These are phyloP conservation scores for Drosophila paramelanica DNA, from an alignment of 2,888 invertebrate species.

Conservation along the genomic window DNA sequence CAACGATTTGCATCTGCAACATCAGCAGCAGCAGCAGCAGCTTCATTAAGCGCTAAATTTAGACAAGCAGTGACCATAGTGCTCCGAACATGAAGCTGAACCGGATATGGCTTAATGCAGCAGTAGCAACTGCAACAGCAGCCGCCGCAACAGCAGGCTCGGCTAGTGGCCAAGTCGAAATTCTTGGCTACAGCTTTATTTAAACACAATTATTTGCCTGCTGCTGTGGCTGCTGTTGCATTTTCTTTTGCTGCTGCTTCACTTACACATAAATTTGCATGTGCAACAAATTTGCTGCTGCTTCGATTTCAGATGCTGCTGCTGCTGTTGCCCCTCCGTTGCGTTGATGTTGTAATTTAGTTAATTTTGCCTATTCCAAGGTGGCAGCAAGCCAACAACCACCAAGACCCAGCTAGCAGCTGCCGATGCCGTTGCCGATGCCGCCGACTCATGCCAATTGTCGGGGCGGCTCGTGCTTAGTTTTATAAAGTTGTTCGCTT, in stretches of 20 bases:
- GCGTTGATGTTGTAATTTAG: constrained; percentile 77
- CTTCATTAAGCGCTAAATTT: constrained; percentile 80
- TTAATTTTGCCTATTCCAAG: constrained; percentile 82
- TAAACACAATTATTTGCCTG: constrained; percentile 79
- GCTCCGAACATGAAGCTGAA: constrained; percentile 69
- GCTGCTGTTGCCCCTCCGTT: constrained; percentile 41
- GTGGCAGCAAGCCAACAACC: constrained; percentile 68
- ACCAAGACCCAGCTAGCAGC: constrained; percentile 36
- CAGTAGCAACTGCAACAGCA: constrained; percentile 39
- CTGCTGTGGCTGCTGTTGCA: constrained; percentile 34
- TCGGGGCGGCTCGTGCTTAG: constrained; percentile 52
- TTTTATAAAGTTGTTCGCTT: constrained; percentile 73
- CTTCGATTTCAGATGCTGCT: constrained; percentile 40
- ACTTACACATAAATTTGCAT: constrained; percentile 83
- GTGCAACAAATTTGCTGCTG: constrained; percentile 80
- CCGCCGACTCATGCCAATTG: constrained; percentile 60
- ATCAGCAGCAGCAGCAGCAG: constrained; percentile 15
- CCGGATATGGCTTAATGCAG: constrained; percentile 83
- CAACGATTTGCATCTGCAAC: constrained; percentile 62
- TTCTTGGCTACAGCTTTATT: constrained; percentile 72
- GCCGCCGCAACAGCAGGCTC: constrained; percentile 32
- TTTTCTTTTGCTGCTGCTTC: constrained; percentile 59
- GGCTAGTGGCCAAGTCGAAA: constrained; percentile 46
- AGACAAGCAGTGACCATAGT: constrained; percentile 69
- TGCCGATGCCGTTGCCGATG: constrained; percentile 23